Evolutionary conservation across 1,140 invertebrate genomes (phyloP).

Genomic region (Batillaria attramentaria): DNA sequence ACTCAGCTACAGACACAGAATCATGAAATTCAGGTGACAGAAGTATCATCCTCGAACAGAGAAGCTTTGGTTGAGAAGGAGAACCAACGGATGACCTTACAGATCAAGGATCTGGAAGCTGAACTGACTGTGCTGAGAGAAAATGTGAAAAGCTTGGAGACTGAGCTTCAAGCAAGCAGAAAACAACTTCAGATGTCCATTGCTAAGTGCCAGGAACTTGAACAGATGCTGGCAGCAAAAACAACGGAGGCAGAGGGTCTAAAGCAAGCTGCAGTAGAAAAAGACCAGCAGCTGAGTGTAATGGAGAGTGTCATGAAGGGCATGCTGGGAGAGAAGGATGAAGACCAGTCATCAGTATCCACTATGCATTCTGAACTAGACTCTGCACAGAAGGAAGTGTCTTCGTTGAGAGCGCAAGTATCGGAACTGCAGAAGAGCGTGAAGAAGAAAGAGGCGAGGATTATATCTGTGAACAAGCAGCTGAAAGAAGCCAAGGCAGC

Average conservation of each 20-base stretch:
- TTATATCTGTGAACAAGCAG: constrained; percentile 33
- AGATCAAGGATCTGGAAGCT: constrained; percentile 37
- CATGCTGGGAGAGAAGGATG: constrained; percentile 41
- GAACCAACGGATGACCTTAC: constrained; percentile 17
- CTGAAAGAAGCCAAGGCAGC: constrained; percentile 23
- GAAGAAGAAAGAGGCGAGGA: constrained; percentile 46
- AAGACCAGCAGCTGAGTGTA: constrained; percentile 34
- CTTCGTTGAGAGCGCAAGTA: constrained; percentile 36
- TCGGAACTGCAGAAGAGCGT: constrained; percentile 40
- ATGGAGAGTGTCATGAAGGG: constrained; percentile 40
- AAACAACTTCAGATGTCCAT: constrained; percentile 32
- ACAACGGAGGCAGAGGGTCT: constrained; percentile 34
- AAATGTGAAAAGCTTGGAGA: constrained; percentile 45
- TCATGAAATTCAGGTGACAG: background rate
- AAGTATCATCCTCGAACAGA: background rate
- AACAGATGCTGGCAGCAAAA: constrained; percentile 36
- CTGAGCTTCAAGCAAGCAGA: constrained; percentile 41
- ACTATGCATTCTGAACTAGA: constrained; percentile 38
- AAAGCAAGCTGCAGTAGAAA: constrained; percentile 35
- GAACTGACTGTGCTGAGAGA: constrained; percentile 44
- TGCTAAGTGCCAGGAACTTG: constrained; percentile 22
- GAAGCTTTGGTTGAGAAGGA: background rate
- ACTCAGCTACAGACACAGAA: background rate
- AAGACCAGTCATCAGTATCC: constrained; percentile 27
- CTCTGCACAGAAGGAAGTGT: constrained; percentile 21